Conservation (phyloP, 1,140 invertebrate genomes). For the Cotesia vestalis region DNA sequence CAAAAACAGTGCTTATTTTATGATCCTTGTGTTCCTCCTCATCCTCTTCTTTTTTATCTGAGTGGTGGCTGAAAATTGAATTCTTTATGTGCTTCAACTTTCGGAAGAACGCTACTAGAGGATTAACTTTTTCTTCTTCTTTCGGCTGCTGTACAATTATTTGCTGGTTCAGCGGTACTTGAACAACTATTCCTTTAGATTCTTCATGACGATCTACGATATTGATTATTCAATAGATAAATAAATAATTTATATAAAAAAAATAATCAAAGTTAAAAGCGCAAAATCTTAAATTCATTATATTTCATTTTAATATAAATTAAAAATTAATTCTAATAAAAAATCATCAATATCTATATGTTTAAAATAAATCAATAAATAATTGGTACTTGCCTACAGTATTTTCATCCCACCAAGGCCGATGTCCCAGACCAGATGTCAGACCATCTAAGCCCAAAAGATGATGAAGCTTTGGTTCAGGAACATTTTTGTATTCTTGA, state of each 20-base stretch:
- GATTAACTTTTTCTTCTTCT: slow-evolving; percentile 41
- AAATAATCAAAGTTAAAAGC: neutral
- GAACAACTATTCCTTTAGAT: slow-evolving; percentile 43
- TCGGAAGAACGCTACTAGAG: slow-evolving; percentile 47
- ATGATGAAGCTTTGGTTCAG: slow-evolving; percentile 48
- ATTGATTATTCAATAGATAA: slow-evolving; percentile 7
- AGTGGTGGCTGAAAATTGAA: slow-evolving; percentile 31
- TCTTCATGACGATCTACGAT: slow-evolving; percentile 9
- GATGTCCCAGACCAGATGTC: slow-evolving; percentile 2
- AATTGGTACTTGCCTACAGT: slow-evolving; percentile 25
- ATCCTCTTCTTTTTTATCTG: slow-evolving; percentile 2
- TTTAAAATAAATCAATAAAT: neutral
- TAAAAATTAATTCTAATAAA: no score
- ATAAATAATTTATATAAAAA: slow-evolving; percentile 7
- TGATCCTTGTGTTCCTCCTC: slow-evolving; percentile 16
- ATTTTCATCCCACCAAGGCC: slow-evolving; percentile 38
- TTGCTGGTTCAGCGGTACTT: slow-evolving; percentile 53
- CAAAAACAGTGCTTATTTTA: slow-evolving; percentile 24
- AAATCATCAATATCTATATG: no score
- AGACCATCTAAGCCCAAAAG: slow-evolving; percentile 24
- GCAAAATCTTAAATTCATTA: no score
- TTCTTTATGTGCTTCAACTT: slow-evolving; percentile 49
- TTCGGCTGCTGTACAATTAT: slow-evolving; percentile 50
- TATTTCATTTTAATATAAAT: no score
- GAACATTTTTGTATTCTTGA: slow-evolving; percentile 45